Conservation (phyloP, 1,140 invertebrate genomes). For the Calliphora vicina region DNA sequence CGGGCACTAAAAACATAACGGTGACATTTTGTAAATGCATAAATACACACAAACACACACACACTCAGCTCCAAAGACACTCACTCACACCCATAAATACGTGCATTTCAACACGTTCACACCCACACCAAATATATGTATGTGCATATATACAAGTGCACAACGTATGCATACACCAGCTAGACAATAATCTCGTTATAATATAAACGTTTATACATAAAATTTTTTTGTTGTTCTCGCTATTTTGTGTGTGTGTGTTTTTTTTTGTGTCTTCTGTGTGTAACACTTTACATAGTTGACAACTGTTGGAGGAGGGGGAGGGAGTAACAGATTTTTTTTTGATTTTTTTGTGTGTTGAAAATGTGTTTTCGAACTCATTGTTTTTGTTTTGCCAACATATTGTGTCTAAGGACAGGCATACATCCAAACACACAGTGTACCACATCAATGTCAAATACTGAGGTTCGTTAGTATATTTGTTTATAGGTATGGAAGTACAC, state of each 20-base stretch:
- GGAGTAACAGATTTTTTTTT: background rate
- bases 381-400: conserved; percentile 6
- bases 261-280: background rate
- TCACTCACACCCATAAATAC: background rate
- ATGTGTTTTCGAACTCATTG: background rate
- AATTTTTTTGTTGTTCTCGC: background rate
- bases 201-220: conserved; percentile 3
- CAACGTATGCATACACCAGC: background rate
- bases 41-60: background rate
- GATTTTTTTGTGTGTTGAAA: background rate
- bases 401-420: background rate
- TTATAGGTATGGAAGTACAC: background rate
- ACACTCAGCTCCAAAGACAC: background rate
- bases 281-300: background rate
- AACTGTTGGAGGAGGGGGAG: background rate
- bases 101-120: background rate
- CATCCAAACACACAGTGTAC: background rate
- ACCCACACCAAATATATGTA: background rate
- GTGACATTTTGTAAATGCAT: conserved; percentile 8
- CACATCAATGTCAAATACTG: conserved; percentile 15
- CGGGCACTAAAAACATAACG: conserved; percentile 15
- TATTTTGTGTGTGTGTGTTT: no score
- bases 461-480: conserved; percentile 13
- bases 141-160: no score
- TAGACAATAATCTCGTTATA: conserved; percentile 13